phyloP scores from a whole-genome alignment of 2,888 invertebrate species.

The Drosophila neonasuta region DNA sequence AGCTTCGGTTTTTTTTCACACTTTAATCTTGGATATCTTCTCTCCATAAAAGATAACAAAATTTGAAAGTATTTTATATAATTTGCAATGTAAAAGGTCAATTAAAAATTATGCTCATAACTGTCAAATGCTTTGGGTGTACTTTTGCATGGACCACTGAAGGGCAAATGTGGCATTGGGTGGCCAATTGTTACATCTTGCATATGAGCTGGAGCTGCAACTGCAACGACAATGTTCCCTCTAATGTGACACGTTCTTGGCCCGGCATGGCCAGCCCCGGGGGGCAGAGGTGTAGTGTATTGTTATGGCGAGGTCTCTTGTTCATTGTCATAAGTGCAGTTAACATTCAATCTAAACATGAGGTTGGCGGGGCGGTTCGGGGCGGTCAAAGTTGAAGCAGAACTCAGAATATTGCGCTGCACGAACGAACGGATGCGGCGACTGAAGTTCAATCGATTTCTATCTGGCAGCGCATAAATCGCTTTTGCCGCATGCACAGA shows the following conservation, averaged over 20 bases:
- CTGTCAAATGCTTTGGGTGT: neutral
- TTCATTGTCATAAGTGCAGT: conserved; percentile 8
- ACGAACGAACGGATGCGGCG: conserved; percentile 1
- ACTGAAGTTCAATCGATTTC: conserved; percentile 5
- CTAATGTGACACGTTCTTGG: neutral
- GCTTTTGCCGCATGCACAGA: neutral
- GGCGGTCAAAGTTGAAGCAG: neutral
- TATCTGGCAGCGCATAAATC: conserved; percentile 7
- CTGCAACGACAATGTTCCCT: neutral
- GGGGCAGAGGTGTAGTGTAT: neutral
- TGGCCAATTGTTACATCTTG: too few species aligned
- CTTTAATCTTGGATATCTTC: too few species aligned
- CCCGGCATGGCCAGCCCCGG: neutral
- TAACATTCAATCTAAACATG: conserved; percentile 2
- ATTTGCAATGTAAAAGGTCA: neutral
- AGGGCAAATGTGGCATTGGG: too few species aligned
- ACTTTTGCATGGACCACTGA: neutral
- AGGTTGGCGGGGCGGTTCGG: neutral
- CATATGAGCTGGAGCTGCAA: neutral
- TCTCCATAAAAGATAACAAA: too few species aligned
- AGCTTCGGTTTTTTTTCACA: too few species aligned
- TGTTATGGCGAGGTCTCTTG: conserved; percentile 17
- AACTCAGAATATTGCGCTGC: conserved; percentile 11
- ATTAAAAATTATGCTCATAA: neutral
- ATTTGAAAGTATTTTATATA: too few species aligned